Evolutionary conservation across 2,888 invertebrate genomes (phyloP).

Genomic region (Pollenia angustigena): DNA sequence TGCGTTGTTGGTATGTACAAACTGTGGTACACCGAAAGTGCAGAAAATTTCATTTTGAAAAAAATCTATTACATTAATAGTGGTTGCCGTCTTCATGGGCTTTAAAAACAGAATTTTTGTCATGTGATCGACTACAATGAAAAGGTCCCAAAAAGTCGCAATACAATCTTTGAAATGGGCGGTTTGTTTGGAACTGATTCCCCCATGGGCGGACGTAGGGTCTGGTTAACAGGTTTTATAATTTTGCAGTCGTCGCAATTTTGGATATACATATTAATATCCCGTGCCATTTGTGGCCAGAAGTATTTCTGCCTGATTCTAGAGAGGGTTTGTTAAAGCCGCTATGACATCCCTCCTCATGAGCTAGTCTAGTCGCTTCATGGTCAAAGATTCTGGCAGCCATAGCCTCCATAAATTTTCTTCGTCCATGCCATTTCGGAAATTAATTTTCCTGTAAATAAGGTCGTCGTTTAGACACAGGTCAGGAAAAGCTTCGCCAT

Average conservation of each 20-base stretch:
- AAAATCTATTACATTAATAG: slow-evolving; percentile 31
- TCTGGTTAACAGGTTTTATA: background rate
- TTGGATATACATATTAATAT: background rate
- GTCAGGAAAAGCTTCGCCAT: slow-evolving; percentile 7
- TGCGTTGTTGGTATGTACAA: too few species aligned
- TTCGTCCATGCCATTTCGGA: background rate
- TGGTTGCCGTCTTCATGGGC: slow-evolving; percentile 28
- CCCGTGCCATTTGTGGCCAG: slow-evolving; percentile 24
- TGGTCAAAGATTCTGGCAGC: slow-evolving; percentile 26
- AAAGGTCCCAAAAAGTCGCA: slow-evolving; percentile 24
- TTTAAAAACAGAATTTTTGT: slow-evolving; percentile 36
- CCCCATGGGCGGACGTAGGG: slow-evolving; percentile 36
- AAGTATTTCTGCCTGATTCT: slow-evolving; percentile 29
- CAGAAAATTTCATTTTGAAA: background rate
- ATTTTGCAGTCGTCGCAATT: slow-evolving; percentile 10
- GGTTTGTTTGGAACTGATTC: background rate
- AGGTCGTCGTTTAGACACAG: background rate
- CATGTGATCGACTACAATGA: slow-evolving; percentile 30
- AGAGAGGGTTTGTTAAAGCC: slow-evolving; percentile 33
- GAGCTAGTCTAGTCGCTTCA: background rate
- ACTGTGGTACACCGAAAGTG: too few species aligned
- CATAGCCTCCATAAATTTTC: slow-evolving; percentile 39
- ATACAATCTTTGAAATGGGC: slow-evolving; percentile 12
- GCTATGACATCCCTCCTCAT: slow-evolving; percentile 33
- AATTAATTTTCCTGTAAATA: slow-evolving; percentile 27